These are phyloP conservation scores for Halocaridina rubra DNA, from an alignment of 2,888 invertebrate genomes.

Conservation along the genomic window DNA sequence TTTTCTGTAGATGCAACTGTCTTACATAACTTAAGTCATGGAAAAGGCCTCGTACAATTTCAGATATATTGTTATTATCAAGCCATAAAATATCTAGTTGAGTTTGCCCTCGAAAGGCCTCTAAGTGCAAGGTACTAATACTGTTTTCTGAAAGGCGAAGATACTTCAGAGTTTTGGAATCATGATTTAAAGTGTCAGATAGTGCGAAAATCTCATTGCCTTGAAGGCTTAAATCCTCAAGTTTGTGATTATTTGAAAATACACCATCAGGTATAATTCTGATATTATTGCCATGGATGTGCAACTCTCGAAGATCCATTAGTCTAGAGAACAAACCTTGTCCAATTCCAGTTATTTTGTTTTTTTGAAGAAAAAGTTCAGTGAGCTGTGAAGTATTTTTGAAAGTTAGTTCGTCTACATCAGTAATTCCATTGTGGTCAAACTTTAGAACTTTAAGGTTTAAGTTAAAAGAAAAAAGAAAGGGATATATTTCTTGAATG, in stretches of 20 bases:
- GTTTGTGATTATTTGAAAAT: slow-evolving; percentile 39
- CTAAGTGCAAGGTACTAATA: slow-evolving; percentile 39
- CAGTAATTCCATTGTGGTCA: slow-evolving; percentile 64
- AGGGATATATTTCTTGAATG: slow-evolving; percentile 58
- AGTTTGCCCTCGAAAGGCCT: slow-evolving; percentile 72
- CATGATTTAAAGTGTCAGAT: slow-evolving; percentile 41
- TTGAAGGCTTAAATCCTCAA: slow-evolving; percentile 51
- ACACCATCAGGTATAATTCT: slow-evolving; percentile 54
- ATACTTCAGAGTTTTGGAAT: slow-evolving; percentile 31
- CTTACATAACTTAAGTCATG: slow-evolving; percentile 79
- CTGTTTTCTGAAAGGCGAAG: slow-evolving; percentile 54
- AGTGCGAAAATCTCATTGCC: slow-evolving; percentile 52
- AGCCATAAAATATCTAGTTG: slow-evolving; percentile 84
- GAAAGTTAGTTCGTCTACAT: slow-evolving; percentile 53
- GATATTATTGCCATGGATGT: slow-evolving; percentile 55
- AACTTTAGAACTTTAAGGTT: slow-evolving; percentile 64
- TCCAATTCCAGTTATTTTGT: slow-evolving; percentile 38
- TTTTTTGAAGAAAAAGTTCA: slow-evolving; percentile 48
- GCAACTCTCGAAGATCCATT: slow-evolving; percentile 40
- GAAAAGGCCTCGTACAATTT: slow-evolving; percentile 82
- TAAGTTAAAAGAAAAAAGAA: slow-evolving; percentile 65
- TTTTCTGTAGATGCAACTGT: slow-evolving; percentile 89
- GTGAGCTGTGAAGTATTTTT: slow-evolving; percentile 37
- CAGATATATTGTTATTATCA: slow-evolving; percentile 86
- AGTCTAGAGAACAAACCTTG: slow-evolving; percentile 37